Evolutionary conservation across 64 coral and sea anemone genomes (phyloP).

Genomic region (Orbicella faveolata): DNA sequence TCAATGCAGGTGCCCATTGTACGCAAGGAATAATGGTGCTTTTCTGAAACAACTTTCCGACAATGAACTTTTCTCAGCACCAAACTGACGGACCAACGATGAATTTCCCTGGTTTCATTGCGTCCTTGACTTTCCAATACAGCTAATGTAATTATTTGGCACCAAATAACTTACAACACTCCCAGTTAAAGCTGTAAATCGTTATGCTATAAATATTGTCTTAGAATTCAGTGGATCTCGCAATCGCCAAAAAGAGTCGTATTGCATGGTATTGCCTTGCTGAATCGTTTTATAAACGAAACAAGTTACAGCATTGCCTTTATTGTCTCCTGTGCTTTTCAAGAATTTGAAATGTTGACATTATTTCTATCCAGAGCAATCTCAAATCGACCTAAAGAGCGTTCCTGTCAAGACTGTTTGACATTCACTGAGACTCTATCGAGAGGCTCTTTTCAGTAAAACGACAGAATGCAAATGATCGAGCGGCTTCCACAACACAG

Average conservation of each 20-base stretch:
- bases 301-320: neutral
- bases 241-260: neutral
- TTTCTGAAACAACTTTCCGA: too few relatives aligned
- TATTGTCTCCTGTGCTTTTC: neutral
- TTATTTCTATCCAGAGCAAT: conserved; percentile 11
- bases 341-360: conserved; percentile 48
- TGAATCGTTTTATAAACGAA: neutral
- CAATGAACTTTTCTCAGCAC: too few relatives aligned
- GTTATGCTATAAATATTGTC: conserved; percentile 9
- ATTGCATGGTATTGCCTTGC: too few relatives aligned
- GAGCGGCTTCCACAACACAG: neutral
- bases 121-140: neutral
- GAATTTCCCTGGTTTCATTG: too few relatives aligned
- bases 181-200: neutral
- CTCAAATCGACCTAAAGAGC: conserved; percentile 15
- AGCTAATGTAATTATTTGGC: neutral
- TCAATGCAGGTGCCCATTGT: too few relatives aligned
- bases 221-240: neutral
- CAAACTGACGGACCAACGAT: too few relatives aligned
- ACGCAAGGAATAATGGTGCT: too few relatives aligned
- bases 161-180: neutral
- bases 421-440: neutral
- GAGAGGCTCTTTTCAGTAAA: conserved; percentile 13
- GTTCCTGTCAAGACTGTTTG: conserved; percentile 26
- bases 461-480: conserved; percentile 13